A percentile compares a stretch with the other conserved stretches of the same genome.
Conservation (phyloP, 2,113 vertebrate genomes). For the Rostratula benghalensis region DNA sequence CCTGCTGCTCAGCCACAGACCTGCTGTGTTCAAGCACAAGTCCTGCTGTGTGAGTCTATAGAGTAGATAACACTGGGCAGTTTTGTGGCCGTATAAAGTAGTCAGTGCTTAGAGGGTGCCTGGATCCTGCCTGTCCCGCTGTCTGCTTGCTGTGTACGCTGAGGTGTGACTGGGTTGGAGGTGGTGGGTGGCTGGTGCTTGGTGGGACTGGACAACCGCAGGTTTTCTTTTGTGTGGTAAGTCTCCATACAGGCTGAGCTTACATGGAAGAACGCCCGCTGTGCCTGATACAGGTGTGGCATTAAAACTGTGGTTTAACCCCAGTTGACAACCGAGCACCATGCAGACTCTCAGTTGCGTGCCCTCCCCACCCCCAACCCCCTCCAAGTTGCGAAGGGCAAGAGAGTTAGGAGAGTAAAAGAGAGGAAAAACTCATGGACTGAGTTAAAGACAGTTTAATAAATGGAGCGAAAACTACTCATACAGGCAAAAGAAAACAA, state of each 20-base stretch:
- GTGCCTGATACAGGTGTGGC: neutral
- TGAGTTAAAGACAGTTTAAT: neutral
- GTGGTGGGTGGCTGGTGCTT: neutral
- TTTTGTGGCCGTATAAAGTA: neutral
- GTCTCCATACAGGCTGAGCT: fast-evolving
- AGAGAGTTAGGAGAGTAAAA: neutral
- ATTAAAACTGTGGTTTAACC: neutral
- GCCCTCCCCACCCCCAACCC: no score
- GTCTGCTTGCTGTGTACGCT: neutral
- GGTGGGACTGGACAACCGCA: neutral
- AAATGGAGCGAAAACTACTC: neutral
- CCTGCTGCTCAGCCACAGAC: neutral
- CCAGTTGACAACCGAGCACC: neutral
- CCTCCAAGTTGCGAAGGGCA: neutral
- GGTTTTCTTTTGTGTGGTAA: neutral
- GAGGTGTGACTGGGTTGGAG: neutral
- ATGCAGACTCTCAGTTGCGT: neutral
- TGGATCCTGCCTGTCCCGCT: neutral
- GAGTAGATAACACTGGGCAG: neutral
- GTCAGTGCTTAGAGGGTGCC: neutral
- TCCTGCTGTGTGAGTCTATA: neutral
- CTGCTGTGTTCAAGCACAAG: neutral
- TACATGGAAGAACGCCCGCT: neutral
- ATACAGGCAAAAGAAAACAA: neutral
- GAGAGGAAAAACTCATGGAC: neutral